These are phyloP conservation scores for Stratiolaelaps scimitus DNA, from an alignment of 1,140 invertebrate species.

Conservation along the genomic window DNA sequence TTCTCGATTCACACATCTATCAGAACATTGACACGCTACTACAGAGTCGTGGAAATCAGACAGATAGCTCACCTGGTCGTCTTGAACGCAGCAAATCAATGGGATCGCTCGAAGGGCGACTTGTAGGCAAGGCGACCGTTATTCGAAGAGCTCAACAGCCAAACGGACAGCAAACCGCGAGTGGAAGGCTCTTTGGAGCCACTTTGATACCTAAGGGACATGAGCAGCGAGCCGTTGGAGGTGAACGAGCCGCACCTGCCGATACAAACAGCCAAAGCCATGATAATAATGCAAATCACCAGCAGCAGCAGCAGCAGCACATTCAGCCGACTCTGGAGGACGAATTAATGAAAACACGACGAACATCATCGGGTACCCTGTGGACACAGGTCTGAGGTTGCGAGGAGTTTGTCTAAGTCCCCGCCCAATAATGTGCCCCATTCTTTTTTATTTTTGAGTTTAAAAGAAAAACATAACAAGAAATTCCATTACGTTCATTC, in stretches of 20 bases:
- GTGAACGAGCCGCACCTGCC: too few relatives aligned
- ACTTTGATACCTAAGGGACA: conserved; percentile 13
- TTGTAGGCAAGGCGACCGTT: conserved; percentile 37
- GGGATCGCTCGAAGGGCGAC: conserved; percentile 33
- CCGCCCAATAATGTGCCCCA: too few relatives aligned
- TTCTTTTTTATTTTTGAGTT: too few relatives aligned
- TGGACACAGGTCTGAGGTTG: conserved; percentile 28
- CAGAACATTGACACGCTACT: conserved; percentile 45
- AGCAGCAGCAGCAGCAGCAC: too few relatives aligned
- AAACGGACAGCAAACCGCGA: neutral
- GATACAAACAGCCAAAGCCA: too few relatives aligned
- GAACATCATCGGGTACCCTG: conserved; percentile 16
- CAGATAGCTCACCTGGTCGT: neutral
- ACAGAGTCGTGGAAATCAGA: conserved; percentile 18
- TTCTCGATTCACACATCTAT: conserved; percentile 50
- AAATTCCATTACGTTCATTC: too few relatives aligned
- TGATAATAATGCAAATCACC: too few relatives aligned
- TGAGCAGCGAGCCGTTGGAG: neutral
- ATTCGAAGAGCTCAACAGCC: conserved; percentile 36
- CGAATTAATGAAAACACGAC: conserved; percentile 16
- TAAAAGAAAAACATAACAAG: too few relatives aligned
- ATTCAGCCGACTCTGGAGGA: neutral
- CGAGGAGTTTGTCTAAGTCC: conserved; percentile 22
- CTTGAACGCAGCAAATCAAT: conserved; percentile 25
- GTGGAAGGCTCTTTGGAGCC: neutral